Evolutionary conservation across 1,140 invertebrate species (phyloP), one percentile per base, ranked within the genome.

Genomic region (Psilanteris sp.): DNA sequence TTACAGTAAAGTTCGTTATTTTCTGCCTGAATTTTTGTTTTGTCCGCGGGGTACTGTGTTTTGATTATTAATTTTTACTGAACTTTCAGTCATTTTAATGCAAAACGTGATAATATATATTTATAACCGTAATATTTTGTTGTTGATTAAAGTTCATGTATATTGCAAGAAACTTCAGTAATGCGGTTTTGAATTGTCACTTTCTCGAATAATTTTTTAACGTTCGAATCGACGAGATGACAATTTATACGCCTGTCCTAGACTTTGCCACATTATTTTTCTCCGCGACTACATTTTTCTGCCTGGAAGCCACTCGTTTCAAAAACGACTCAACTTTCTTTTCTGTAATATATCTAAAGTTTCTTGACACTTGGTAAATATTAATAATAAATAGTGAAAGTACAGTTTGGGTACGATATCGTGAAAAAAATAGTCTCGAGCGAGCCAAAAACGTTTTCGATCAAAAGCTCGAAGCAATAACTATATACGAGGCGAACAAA

Each of bases 251-350:
- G 50, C 64, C 31, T 20, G 31, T 52, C 64, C 32, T 34, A 39
- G 32, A 41, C 31, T 20, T 24, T 13, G 41, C 52, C 64, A 13
- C 64, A 68, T 57, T 39, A 50, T 50, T 48, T 68, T 57, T 57
- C 15, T 31, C 44, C 26, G 20, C 15, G 18, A 34, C n/a, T 14
- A 68, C 26, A 48, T 57, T 54, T 66, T 31, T 18, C 14, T 22
- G 37, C 48, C 61, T 36, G 1, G 15, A 8, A 55, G 41, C 41
- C 6, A 14, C n/a, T n/a, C 11, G 20, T 31, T 26, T 27, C 18
- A 18, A 64, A 39, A 52, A 43, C 34, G 20, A 37, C 15, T 18
- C 15, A 10, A 66, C 61, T 66, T 66, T 66, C 61, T 66, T 66
- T 54, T 66, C 48, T 26, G 26, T 16, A 4, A 1, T 34, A 54